Percentiles rank a stretch among this genome's conserved stretches.
These are phyloP conservation scores for Heliconius ismenius DNA, from an alignment of 2,888 invertebrate species.

Conservation along the genomic window DNA sequence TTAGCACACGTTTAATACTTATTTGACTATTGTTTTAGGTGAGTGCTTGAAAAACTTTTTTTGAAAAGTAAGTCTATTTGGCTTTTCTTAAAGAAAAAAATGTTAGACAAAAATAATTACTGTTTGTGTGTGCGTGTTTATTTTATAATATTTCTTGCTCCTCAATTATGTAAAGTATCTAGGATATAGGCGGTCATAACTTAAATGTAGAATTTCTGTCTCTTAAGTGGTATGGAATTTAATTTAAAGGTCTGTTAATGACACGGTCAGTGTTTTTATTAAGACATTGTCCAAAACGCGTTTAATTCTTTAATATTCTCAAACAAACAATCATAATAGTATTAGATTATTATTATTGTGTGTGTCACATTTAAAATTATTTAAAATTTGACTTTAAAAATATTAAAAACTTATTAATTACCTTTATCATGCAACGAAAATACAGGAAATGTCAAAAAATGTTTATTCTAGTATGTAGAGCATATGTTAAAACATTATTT, in stretches of 20 bases:
- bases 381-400: too few relatives aligned
- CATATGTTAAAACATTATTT: not conserved
- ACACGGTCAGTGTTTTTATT: too few relatives aligned
- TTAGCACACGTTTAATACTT: constrained; percentile 18
- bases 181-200: too few relatives aligned
- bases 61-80: too few relatives aligned
- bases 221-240: not conserved
- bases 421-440: too few relatives aligned
- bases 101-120: not conserved
- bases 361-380: too few relatives aligned
- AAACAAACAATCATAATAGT: not conserved
- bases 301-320: not conserved
- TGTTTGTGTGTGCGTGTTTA: too few relatives aligned
- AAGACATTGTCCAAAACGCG: too few relatives aligned
- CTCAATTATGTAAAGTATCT: not conserved
- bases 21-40: not conserved
- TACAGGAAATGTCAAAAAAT: too few relatives aligned
- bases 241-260: not conserved
- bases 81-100: too few relatives aligned
- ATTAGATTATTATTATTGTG: not conserved
- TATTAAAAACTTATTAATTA: too few relatives aligned
- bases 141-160: not conserved
- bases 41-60: not conserved
- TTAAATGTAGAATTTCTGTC: too few relatives aligned
- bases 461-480: not conserved